These are phyloP conservation scores for Orgyia antiqua DNA, from an alignment of 2,888 invertebrate genomes.

Conservation along the genomic window DNA sequence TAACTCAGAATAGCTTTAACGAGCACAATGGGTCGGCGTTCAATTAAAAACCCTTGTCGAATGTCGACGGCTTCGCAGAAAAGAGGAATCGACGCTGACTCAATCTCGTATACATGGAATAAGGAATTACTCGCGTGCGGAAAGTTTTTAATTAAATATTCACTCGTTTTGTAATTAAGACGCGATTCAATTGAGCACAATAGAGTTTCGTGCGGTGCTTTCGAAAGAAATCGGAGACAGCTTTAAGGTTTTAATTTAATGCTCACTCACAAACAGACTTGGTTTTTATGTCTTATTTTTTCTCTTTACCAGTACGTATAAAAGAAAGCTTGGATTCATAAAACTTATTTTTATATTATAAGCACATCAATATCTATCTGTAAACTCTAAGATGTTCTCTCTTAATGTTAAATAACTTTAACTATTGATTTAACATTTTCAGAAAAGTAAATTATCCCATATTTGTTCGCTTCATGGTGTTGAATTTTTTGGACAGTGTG, in stretches of 20 bases:
- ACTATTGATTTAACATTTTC: too few relatives aligned
- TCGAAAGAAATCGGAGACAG: constrained; percentile 54
- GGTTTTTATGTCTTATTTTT: background rate
- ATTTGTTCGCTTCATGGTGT: too few relatives aligned
- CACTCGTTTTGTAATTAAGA: constrained; percentile 74
- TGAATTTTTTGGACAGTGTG: too few relatives aligned
- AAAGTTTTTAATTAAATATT: constrained; percentile 77
- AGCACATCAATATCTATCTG: background rate
- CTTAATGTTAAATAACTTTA: too few relatives aligned
- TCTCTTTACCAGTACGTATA: constrained; percentile 13
- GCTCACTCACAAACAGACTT: constrained; percentile 8
- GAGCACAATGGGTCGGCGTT: constrained; percentile 72
- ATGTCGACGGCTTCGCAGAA: constrained; percentile 65
- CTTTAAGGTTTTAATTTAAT: constrained; percentile 38
- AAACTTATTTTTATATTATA: constrained; percentile 7
- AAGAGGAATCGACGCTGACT: constrained; percentile 67
- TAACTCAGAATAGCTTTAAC: constrained; percentile 74
- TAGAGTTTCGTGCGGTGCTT: constrained; percentile 52
- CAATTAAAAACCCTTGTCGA: constrained; percentile 76
- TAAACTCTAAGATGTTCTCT: too few relatives aligned
- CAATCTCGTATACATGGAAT: constrained; percentile 74
- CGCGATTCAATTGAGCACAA: constrained; percentile 65
- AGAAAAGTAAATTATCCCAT: too few relatives aligned
- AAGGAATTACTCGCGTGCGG: constrained; percentile 73
- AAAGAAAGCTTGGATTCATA: constrained; percentile 51